Conservation (phyloP, 2,888 invertebrate species). For the Calameuta idolon region DNA sequence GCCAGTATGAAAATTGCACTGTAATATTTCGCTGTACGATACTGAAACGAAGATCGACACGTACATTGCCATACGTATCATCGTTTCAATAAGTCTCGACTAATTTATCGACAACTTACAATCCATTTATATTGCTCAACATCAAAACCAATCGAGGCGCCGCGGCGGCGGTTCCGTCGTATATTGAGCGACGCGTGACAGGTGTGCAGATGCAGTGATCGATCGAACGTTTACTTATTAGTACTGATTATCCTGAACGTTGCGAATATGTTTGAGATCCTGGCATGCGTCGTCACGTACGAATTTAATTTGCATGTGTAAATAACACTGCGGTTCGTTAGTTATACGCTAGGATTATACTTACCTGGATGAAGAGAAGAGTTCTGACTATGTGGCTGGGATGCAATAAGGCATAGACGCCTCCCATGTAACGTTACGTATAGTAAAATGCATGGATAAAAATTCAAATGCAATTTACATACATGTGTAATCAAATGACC, state of each 20-base stretch:
- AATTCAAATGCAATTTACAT: not conserved
- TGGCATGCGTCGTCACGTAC: not conserved
- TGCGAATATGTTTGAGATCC: not conserved
- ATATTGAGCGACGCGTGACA: conserved; percentile 16
- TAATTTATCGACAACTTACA: not conserved
- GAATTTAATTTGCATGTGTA: conserved; percentile 31
- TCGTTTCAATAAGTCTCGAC: not conserved
- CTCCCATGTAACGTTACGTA: not conserved
- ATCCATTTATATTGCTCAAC: not conserved
- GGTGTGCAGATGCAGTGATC: conserved; percentile 15
- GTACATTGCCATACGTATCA: not conserved
- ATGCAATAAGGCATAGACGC: not conserved
- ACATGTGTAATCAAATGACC: not conserved
- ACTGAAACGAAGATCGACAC: not conserved
- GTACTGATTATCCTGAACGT: conserved; percentile 12
- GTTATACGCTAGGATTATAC: not conserved
- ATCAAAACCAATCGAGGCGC: not conserved
- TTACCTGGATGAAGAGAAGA: not conserved
- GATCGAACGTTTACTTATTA: conserved; percentile 22
- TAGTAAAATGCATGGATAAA: not conserved
- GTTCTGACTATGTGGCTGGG: not conserved
- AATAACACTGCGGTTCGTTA: conserved; percentile 18
- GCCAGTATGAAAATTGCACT: not conserved
- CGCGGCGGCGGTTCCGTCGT: not conserved
- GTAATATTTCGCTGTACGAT: not conserved